These are phyloP conservation scores for Peromyscus maniculatus DNA, from an alignment of 2,113 vertebrate species.

Conservation along the genomic window DNA sequence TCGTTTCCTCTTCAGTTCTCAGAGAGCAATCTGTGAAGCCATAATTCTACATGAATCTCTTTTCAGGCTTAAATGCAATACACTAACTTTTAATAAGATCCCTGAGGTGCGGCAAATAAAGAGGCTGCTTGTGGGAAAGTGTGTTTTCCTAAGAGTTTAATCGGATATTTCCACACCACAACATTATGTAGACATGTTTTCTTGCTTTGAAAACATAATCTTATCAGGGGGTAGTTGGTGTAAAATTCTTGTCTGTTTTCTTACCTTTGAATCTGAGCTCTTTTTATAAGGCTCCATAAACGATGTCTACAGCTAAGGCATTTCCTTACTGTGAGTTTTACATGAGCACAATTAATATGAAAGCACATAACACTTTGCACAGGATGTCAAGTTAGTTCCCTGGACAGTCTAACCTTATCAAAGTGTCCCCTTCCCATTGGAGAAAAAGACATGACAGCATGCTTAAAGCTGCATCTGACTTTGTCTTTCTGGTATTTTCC, in stretches of 20 bases:
- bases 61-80: constrained; percentile 80
- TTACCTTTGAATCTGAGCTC: constrained; percentile 79
- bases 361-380: constrained; percentile 67
- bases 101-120: constrained; percentile 72
- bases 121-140: constrained; percentile 68
- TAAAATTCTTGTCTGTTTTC: constrained; percentile 80
- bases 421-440: constrained; percentile 69
- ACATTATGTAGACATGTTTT: constrained; percentile 73
- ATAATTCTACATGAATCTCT: constrained; percentile 80
- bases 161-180: constrained; percentile 61
- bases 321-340: constrained; percentile 81
- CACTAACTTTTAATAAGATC: constrained; percentile 78
- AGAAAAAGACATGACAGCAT: constrained; percentile 62
- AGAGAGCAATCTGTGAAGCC: constrained; percentile 79
- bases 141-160: constrained; percentile 80
- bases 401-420: constrained; percentile 67
- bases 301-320: constrained; percentile 77
- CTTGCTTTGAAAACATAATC: constrained; percentile 77
- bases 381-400: constrained; percentile 74
- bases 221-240: constrained; percentile 69
- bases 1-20: constrained; percentile 74
- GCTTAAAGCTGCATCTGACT: constrained; percentile 66
- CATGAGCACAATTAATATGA: constrained; percentile 76
- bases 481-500: constrained; percentile 72
- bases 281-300: constrained; percentile 67